Percentiles rank a stretch among this genome's conserved stretches.
These are phyloP conservation scores for Trachymyrmex cornetzi DNA, from an alignment of 1,140 invertebrate genomes.

Conservation along the genomic window DNA sequence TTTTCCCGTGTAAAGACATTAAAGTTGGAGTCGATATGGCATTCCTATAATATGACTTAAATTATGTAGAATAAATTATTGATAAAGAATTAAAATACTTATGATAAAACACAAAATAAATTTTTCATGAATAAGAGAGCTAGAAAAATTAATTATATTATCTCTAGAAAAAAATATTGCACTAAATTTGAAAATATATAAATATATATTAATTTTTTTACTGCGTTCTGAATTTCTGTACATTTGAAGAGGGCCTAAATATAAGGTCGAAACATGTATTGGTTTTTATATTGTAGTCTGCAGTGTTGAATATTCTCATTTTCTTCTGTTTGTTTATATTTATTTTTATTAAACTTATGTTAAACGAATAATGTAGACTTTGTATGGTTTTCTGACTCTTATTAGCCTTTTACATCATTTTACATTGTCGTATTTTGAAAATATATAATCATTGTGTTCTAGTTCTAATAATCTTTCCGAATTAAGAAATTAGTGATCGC, in stretches of 20 bases:
- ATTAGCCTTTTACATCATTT: no score
- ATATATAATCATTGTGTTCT: not conserved
- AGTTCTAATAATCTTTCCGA: conserved; percentile 7
- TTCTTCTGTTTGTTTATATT: no score
- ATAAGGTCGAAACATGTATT: no score
- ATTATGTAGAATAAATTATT: conserved; percentile 6
- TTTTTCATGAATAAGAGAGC: not conserved
- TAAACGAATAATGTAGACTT: no score
- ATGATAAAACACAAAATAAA: not conserved
- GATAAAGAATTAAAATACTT: not conserved
- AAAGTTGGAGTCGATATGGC: conserved; percentile 19
- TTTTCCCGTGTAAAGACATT: conserved; percentile 18
- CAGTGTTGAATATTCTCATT: no score
- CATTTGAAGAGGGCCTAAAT: no score
- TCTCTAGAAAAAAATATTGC: not conserved
- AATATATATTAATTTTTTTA: no score
- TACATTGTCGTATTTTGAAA: no score
- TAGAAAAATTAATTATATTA: not conserved
- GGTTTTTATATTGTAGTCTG: no score
- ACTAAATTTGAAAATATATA: not conserved
- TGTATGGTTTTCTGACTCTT: no score
- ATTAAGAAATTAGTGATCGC: not conserved
- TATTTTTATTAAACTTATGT: no score
- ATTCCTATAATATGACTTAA: conserved; percentile 2
- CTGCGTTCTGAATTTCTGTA: no score